Base-by-base conservation (phyloP, 2,888 invertebrate genomes). In the Pyralis farinalis region DNA sequence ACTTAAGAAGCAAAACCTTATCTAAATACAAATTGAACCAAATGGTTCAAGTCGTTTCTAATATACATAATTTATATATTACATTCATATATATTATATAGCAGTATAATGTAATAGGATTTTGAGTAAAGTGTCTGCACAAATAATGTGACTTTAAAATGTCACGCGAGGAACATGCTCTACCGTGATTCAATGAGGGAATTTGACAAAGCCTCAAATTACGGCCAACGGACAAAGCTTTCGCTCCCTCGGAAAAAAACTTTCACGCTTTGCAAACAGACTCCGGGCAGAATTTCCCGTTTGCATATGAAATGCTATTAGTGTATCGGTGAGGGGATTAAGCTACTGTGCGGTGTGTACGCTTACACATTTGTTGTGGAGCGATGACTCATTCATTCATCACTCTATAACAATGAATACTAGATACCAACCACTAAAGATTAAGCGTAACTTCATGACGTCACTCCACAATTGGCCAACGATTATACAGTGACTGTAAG, bases 271-370 rank as follows among this genome's bases (percentile, higher is more conserved):
- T 63, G 63, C 65, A 72, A 74, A 74, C 69, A 70, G 47, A 62
- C 51, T 57, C 55, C 51, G 53, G 59, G 47, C 53, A 46, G 59
- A 63, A 58, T 65, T 72, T 60, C 59, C 59, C 58, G 64, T 71
- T 76, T 72, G 76, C 71, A 73, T 74, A 68, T 68, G 62, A 71
- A 76, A 74, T 72, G 63, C 60, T 69, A 65, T 71, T 71, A 71
- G 63, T 56, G 46, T 62, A 58, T 59, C 56, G 50, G 44, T 46
- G 53, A 46, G 51, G 60, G 69, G 70, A 68, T 68, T 67, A 64
- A 55, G 56, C 54, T 53, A 56, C 55, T 56, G 51, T 49, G 41
- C 39, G 47, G 49, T 44, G 55, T 34, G 37, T 20, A 38, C 25
- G 45, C 41, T n/a, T 44, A 35, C 55, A 51, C 44, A 42, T 55